Percentiles rank a stretch among this genome's conserved stretches.
Evolutionary conservation across 23 tunicate genomes (phyloP).

Genomic region (Ciona savignyi): DNA sequence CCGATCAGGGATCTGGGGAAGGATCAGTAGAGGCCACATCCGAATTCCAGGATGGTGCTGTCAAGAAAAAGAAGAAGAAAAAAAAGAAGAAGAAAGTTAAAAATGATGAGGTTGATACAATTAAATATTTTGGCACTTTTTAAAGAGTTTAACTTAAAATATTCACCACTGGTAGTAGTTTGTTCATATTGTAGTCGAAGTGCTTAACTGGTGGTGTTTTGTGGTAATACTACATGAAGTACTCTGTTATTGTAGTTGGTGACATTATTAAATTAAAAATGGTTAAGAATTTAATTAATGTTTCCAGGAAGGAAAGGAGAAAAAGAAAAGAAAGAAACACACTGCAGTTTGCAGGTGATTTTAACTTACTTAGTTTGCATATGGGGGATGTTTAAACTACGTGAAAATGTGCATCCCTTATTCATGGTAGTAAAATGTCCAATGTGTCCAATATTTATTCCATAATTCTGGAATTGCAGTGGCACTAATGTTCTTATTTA

Average conservation of each 20-base stretch:
- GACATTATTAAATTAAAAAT: not conserved
- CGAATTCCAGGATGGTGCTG: not conserved
- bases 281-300: not conserved
- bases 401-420: too few relatives aligned
- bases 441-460: too few relatives aligned
- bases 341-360: slow-evolving; percentile 7
- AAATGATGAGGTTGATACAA: not conserved
- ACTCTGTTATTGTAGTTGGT: not conserved
- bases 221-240: too few relatives aligned
- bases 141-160: too few relatives aligned
- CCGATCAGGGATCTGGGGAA: not conserved
- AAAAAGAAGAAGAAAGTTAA: not conserved
- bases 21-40: not conserved
- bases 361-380: not conserved
- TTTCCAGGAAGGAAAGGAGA: slow-evolving; percentile 6
- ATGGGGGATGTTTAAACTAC: too few relatives aligned
- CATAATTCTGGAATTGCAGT: too few relatives aligned
- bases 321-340: slow-evolving; percentile 1
- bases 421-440: too few relatives aligned
- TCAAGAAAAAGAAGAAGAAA: not conserved
- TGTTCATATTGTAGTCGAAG: too few relatives aligned
- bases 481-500: too few relatives aligned
- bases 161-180: too few relatives aligned
- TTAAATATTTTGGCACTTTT: not conserved
- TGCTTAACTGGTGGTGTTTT: too few relatives aligned